Evolutionary conservation across 2,797 vertebrate species (phyloP), one percentile per base, ranked within the genome.

Genomic region (Chanos chanos): DNA sequence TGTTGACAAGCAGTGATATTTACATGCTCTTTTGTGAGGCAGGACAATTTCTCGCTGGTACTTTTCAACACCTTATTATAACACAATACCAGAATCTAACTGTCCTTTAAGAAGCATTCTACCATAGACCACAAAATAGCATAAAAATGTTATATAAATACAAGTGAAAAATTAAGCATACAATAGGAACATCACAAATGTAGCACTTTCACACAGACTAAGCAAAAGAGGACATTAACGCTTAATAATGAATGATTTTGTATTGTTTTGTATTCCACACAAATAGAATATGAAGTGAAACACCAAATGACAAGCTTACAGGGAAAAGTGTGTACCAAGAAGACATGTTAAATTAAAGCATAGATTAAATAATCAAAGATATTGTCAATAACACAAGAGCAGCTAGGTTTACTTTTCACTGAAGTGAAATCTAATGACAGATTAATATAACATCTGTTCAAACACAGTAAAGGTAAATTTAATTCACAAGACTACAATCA

Each of bases 401-500:
- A 40, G 40, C 45, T 65, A 43, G 54, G 55, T 51, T 65, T 60
- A 63, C 52, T 49, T 37, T 54, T 65, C 53, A 77, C 40, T 68
- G 67, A 52, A 67, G 54, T 65, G 71, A 77, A 68, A 76, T 60
- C 81, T 66, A 73, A 71, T 36, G 47, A 78, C 58, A 33, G 45
- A 58, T 71, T 76, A 73, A 72, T 56, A 66, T 79, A 61, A 70
- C 75, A 65, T 65, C 28, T 56, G 45, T 63, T 66, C 48, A 48
- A 39, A 71, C 70, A 78, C 74, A 78, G 68, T 75, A 66, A 74
- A 56, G 78, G 68, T 75, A 66, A 74, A 56, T 63, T 62, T 71
- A 66, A 64, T 82, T 71, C 75, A 75, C 82, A 80, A 72, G 70
- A 79, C 75, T 64, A 77, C 81, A 45, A 45, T 64, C 74, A 89